These are phyloP conservation scores for Apoda limacodes DNA, from an alignment of 2,888 invertebrate genomes.

Conservation along the genomic window DNA sequence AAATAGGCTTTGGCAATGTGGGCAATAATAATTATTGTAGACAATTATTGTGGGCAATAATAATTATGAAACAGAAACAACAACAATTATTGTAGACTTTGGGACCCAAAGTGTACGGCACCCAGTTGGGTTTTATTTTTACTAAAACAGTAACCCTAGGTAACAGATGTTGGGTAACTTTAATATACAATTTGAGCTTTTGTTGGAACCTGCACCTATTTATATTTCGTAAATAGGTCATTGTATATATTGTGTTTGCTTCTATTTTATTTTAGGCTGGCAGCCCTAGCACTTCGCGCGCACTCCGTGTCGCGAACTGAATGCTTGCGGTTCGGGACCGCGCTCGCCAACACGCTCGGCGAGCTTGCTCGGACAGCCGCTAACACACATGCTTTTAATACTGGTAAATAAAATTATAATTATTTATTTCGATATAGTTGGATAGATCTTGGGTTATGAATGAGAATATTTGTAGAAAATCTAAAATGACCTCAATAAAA, in stretches of 20 bases:
- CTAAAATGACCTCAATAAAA: too few species aligned
- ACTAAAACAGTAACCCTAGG: slow-evolving; percentile 2
- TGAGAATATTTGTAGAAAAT: too few species aligned
- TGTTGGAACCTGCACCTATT: neutral
- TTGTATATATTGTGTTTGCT: too few species aligned
- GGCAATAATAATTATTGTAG: too few species aligned
- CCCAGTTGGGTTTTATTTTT: slow-evolving; percentile 1
- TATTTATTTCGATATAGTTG: too few species aligned
- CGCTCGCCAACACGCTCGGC: slow-evolving; percentile 55
- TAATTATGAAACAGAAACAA: too few species aligned
- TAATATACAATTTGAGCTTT: neutral
- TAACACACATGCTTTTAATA: slow-evolving; percentile 35
- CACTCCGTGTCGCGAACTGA: slow-evolving; percentile 47
- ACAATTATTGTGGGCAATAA: too few species aligned
- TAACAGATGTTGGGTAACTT: slow-evolving; percentile 5
- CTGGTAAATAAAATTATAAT: too few species aligned
- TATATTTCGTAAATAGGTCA: neutral
- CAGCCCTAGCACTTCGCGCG: slow-evolving; percentile 49
- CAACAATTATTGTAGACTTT: too few species aligned
- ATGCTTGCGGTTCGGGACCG: slow-evolving; percentile 44
- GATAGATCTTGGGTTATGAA: too few species aligned
- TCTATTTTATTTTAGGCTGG: slow-evolving; percentile 30
- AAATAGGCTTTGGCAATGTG: too few species aligned
- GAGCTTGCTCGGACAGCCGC: slow-evolving; percentile 55
- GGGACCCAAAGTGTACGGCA: too few species aligned